Base-by-base conservation (phyloP, 2,888 invertebrate genomes). In the Spilosoma lubricipeda region DNA sequence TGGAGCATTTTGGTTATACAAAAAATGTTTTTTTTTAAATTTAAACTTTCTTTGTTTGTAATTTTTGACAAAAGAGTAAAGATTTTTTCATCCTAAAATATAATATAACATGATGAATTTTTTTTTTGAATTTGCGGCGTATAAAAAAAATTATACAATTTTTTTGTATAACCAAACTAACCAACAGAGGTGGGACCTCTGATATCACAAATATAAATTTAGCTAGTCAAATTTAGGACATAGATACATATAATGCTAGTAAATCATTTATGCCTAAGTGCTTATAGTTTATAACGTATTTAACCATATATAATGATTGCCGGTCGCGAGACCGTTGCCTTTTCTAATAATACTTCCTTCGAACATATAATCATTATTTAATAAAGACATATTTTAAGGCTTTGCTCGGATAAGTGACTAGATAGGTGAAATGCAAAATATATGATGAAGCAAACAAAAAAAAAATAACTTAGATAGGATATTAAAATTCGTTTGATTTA, bases 161-260 rank as follows among this genome's bases (percentile, higher is more conserved):
- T 79, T 78, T 80, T 77, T 75, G 71, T 79, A 79, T 79, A 72
- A 71, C 77, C 73, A 75, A 30, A n/a, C 0, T 67, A 66, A 56
- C 45, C 66, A 33, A 72, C 68, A 45, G 93, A 90, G 92, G 92
- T 93, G 33, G 84, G 85, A 93, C 93, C 92, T 93, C 92, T 81
- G 84, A 88, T 90, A 91, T 93, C 90, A 92, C 89, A 90, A 91
- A 83, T 87, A 82, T 84, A 85, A 89, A 76, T 80, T 39, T 94
- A 94, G 95, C 92, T 95, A 95, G 95, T 87, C 89, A 94, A 95
- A 94, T 94, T 90, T 95, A 95, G 93, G 69, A 78, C 77, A 85
- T 91, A 93, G 89, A 83, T 86, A 88, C 88, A 89, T 91, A 82
- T 88, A 70, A 89, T 85, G 89, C 89, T 94, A 93, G 93, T 69